Evolutionary conservation across 1,140 invertebrate genomes (phyloP).

Genomic region (Notospermus geniculatus): DNA sequence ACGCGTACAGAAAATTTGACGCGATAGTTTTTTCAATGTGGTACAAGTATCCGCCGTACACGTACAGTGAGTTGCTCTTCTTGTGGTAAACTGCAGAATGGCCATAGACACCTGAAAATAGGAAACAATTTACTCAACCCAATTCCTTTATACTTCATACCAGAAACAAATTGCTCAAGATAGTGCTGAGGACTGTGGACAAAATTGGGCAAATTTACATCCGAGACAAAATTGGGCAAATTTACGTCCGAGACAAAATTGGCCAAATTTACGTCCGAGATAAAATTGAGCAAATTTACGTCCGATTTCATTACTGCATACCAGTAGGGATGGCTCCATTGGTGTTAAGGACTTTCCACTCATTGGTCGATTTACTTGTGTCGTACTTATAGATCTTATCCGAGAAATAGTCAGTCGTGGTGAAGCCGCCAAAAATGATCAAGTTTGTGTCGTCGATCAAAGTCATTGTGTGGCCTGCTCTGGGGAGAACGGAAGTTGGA

Average conservation of each 20-base stretch:
- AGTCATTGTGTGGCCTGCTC: conserved; percentile 87
- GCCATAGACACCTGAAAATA: conserved; percentile 71
- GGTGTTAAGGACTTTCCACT: conserved; percentile 65
- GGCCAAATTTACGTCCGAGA: no score
- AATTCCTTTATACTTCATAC: no score
- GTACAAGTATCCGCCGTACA: conserved; percentile 85
- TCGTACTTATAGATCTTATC: conserved; percentile 81
- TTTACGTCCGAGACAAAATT: no score
- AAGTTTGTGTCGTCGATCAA: conserved; percentile 72
- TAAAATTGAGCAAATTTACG: no score
- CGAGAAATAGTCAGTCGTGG: conserved; percentile 59
- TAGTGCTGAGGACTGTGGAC: no score
- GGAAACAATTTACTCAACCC: conserved; percentile 2
- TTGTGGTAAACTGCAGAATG: conserved; percentile 86
- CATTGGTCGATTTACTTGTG: conserved; percentile 62
- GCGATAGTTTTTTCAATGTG: conserved; percentile 61
- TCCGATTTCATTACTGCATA: no score
- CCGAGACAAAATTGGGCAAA: no score
- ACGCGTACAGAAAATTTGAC: conserved; percentile 24
- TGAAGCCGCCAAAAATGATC: conserved; percentile 85
- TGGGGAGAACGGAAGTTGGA: conserved; percentile 58
- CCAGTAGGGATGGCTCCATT: conserved; percentile 71
- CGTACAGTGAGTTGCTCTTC: conserved; percentile 77
- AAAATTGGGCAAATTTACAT: no score
- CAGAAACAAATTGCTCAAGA: no score